A percentile compares a stretch with the other conserved stretches of the same genome.
Evolutionary conservation across 2,113 vertebrate genomes (phyloP).

Genomic region (Trichomycterus rosablanca): DNA sequence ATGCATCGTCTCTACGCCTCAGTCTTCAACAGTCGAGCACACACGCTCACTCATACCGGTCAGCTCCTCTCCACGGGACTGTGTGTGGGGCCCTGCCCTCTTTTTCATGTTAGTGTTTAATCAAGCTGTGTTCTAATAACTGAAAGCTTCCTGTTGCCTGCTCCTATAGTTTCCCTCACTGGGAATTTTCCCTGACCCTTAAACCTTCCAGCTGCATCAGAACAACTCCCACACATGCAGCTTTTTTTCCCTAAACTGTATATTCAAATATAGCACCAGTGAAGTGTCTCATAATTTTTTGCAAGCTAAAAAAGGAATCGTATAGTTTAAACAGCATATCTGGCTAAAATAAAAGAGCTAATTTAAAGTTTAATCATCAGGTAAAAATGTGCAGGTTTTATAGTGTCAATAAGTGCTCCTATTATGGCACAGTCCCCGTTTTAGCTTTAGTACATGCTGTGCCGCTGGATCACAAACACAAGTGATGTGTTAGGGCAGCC

Average conservation of each 20-base stretch:
- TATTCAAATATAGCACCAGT: background rate
- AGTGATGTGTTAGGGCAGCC: too few relatives aligned
- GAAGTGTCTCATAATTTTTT: background rate
- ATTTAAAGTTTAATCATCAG: too few relatives aligned
- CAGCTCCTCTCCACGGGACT: background rate
- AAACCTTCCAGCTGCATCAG: constrained; percentile 31
- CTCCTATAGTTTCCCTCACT: constrained; percentile 8
- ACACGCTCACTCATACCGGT: constrained; percentile 5
- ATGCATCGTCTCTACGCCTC: background rate
- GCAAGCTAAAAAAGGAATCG: background rate
- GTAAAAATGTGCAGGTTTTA: too few relatives aligned
- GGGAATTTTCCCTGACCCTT: constrained; percentile 23
- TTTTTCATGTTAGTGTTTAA: constrained; percentile 6
- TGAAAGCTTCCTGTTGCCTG: constrained; percentile 24
- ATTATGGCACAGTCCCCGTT: too few relatives aligned
- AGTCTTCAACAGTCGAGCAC: background rate
- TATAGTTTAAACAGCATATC: too few relatives aligned
- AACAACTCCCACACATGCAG: constrained; percentile 14
- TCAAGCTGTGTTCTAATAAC: constrained; percentile 20
- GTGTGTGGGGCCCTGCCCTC: background rate
- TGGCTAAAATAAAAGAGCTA: too few relatives aligned
- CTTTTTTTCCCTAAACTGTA: background rate
- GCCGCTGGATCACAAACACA: too few relatives aligned
- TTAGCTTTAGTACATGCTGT: too few relatives aligned
- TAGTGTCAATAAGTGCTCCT: too few relatives aligned